Conservation (phyloP, 2,113 vertebrate genomes). For the Hyperopisus bebe region DNA sequence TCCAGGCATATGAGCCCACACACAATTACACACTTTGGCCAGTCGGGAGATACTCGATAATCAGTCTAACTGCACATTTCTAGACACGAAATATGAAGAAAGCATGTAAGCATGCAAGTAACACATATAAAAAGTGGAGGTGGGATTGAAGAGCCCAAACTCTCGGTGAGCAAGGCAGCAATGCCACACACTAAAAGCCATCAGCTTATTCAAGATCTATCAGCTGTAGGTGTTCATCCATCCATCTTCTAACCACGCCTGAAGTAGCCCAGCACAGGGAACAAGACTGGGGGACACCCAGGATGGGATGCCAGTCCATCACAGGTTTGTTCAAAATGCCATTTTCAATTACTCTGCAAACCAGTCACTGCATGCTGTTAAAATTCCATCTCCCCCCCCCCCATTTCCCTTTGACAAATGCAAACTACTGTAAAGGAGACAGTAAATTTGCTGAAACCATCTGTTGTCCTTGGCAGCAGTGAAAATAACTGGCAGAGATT, state of each 20-base stretch:
- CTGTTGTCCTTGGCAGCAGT: constrained; percentile 14
- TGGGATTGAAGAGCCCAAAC: not conserved
- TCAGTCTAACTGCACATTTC: not conserved
- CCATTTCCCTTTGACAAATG: constrained; percentile 10
- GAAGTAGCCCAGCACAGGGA: not conserved
- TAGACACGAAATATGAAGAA: not conserved
- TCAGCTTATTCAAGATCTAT: not conserved
- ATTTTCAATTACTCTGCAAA: not conserved
- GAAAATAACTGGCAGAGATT: constrained; percentile 13
- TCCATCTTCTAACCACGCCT: not conserved
- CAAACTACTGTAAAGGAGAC: not conserved
- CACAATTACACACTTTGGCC: not conserved
- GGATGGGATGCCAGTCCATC: not conserved
- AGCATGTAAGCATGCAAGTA: not conserved
- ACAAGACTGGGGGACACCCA: not conserved
- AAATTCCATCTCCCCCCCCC: no score
- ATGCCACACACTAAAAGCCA: not conserved
- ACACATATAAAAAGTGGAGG: not conserved
- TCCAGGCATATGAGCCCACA: not conserved
- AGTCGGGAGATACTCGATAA: not conserved
- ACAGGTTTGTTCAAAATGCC: not conserved
- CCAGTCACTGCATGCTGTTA: not conserved
- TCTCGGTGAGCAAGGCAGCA: not conserved
- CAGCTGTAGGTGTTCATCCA: not conserved
- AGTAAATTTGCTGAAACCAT: constrained; percentile 12